A percentile compares a stretch with the other conserved stretches of the same genome.
Conservation (phyloP, 2,113 vertebrate genomes). For the Micromys minutus region DNA sequence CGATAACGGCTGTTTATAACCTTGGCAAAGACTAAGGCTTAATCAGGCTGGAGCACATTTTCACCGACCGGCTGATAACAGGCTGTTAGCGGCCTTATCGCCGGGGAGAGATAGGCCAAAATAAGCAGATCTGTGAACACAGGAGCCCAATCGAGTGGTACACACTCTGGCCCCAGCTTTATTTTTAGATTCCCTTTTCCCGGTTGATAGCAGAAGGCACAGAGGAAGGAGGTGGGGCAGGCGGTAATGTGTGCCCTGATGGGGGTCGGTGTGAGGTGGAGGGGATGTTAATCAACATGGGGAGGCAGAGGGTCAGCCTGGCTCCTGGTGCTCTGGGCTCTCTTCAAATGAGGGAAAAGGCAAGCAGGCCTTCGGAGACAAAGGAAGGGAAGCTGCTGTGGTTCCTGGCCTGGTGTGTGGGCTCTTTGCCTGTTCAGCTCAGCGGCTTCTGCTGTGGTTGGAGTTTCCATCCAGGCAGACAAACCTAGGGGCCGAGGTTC, state of each 20-base stretch:
- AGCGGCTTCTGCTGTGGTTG: background rate
- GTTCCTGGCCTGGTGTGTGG: conserved; percentile 48
- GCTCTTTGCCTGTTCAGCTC: background rate
- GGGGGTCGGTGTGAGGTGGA: conserved; percentile 48
- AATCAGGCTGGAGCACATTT: conserved; percentile 99
- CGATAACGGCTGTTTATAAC: conserved; percentile 99
- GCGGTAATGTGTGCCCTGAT: conserved; percentile 29
- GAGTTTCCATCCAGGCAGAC: background rate
- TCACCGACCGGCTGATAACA: conserved; percentile 95
- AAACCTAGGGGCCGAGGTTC: fast-evolving
- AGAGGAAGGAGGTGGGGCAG: conserved; percentile 67
- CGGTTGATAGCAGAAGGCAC: conserved; percentile 76
- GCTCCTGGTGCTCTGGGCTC: conserved; percentile 53
- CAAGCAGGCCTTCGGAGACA: conserved; percentile 63
- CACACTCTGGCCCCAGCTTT: conserved; percentile 88
- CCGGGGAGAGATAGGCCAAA: conserved; percentile 93
- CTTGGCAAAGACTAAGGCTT: conserved; percentile 97
- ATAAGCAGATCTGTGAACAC: conserved; percentile 89
- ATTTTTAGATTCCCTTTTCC: conserved; percentile 91
- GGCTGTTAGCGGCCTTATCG: conserved; percentile 97
- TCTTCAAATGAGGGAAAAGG: conserved; percentile 66
- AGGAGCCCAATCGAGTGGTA: conserved; percentile 85
- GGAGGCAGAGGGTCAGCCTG: conserved; percentile 58
- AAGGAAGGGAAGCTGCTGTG: conserved; percentile 46
- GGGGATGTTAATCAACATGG: conserved; percentile 74